Evolutionary conservation across 2,113 vertebrate genomes (phyloP).

Genomic region (Zosterops borbonicus): DNA sequence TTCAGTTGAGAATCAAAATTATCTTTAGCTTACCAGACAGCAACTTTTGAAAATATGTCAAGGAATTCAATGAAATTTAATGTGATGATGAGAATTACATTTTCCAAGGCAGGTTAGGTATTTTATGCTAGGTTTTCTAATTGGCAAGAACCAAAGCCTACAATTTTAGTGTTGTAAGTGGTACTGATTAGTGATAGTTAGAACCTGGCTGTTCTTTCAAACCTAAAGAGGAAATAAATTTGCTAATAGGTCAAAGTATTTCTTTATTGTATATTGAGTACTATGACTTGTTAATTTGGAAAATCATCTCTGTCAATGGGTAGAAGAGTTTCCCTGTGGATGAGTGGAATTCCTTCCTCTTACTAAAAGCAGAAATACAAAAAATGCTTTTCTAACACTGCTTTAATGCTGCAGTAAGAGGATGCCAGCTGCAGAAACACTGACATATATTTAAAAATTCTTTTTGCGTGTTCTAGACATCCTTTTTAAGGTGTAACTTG

Average conservation of each 20-base stretch:
- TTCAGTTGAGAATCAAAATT: not conserved
- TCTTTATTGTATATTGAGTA: constrained; percentile 34
- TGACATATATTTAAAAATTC: not conserved
- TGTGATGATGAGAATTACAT: not conserved
- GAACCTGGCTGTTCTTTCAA: not conserved
- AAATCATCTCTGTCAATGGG: not conserved
- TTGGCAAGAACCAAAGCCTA: constrained; percentile 3
- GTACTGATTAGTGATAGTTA: constrained; percentile 28
- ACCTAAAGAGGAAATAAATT: not conserved
- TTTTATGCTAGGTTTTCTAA: not conserved
- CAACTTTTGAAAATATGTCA: not conserved
- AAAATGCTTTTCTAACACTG: not conserved
- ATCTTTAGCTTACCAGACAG: not conserved
- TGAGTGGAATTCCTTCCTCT: not conserved
- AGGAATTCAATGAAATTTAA: not conserved
- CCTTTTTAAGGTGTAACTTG: not conserved
- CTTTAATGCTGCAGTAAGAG: not conserved
- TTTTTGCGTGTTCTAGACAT: not conserved
- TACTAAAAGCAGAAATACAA: not conserved
- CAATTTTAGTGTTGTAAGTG: not conserved
- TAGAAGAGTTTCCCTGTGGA: not conserved
- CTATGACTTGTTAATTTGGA: constrained; percentile 16
- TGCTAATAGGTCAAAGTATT: not conserved
- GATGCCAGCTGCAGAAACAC: not conserved
- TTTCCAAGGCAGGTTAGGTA: not conserved